Conservation (phyloP, 2,888 invertebrate genomes). For the Plusia festucae region DNA sequence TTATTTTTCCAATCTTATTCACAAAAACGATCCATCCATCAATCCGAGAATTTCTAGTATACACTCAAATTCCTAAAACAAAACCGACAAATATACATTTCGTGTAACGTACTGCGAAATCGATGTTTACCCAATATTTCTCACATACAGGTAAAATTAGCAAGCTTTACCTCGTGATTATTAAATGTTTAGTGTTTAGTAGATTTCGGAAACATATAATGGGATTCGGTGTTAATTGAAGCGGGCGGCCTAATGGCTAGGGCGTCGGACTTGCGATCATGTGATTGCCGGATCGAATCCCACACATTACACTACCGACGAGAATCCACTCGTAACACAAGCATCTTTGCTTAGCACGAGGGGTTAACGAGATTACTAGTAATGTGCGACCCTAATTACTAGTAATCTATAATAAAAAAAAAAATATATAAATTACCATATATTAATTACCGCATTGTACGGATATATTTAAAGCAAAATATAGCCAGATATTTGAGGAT, state of each 20-base stretch:
- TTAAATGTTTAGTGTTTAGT: slow-evolving; percentile 12
- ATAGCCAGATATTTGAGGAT: neutral
- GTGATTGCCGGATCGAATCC: too few species aligned
- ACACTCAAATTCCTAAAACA: neutral
- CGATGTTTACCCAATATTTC: slow-evolving; percentile 12
- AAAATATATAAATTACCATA: neutral
- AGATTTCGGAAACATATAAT: neutral
- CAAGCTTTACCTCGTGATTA: slow-evolving; percentile 14
- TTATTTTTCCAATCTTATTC: neutral
- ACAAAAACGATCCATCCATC: too few species aligned
- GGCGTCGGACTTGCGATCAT: too few species aligned
- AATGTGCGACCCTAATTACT: too few species aligned
- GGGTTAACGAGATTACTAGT: too few species aligned
- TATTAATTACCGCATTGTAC: neutral
- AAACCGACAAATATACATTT: neutral
- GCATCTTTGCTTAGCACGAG: too few species aligned
- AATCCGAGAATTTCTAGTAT: neutral
- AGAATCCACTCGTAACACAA: too few species aligned
- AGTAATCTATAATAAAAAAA: too few species aligned
- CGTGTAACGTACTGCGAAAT: neutral
- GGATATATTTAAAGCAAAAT: neutral
- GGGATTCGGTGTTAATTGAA: neutral
- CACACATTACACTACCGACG: too few species aligned
- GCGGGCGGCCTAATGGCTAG: too few species aligned
- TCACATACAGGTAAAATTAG: slow-evolving; percentile 29